Conservation (phyloP, 1,140 invertebrate genomes). For the Meloidogyne exigua region DNA sequence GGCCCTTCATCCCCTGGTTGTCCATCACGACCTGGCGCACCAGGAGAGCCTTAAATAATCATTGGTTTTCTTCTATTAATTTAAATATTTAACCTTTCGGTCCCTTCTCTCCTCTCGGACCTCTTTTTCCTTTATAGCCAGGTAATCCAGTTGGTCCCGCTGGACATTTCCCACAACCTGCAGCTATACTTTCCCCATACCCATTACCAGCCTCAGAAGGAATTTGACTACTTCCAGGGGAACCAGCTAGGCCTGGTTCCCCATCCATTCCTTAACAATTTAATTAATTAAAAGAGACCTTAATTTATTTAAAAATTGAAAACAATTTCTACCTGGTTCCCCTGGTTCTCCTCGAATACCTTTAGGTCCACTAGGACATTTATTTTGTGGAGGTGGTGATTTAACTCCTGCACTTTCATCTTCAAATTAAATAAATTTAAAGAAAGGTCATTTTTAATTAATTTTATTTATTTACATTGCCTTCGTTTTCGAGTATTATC, state of each 20-base stretch:
- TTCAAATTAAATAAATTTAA: not conserved
- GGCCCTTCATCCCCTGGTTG: conserved; percentile 28
- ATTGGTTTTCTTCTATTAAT: not conserved
- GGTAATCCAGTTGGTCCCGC: conserved; percentile 29
- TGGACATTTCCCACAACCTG: conserved; percentile 15
- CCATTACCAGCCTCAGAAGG: conserved; percentile 2
- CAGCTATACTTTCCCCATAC: not conserved
- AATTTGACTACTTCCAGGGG: conserved; percentile 11
- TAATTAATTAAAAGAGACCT: not conserved
- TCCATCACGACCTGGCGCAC: conserved; percentile 28
- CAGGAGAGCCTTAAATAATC: conserved; percentile 6
- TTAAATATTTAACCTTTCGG: conserved; percentile 14
- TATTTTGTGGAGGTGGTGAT: not conserved
- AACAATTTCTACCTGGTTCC: conserved; percentile 15
- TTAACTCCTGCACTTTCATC: not conserved
- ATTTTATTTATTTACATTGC: conserved; percentile 25
- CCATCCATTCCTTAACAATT: conserved; percentile 12
- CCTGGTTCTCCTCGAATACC: conserved; percentile 21
- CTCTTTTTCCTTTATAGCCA: conserved; percentile 37
- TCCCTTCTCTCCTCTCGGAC: conserved; percentile 32
- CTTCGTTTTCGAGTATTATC: conserved; percentile 7
- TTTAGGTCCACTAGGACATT: conserved; percentile 23
- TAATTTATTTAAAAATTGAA: not conserved
- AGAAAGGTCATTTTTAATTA: not conserved
- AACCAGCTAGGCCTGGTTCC: not conserved